Base-by-base conservation (phyloP, 30 jellyfish, hydroid and myxozoan genomes). In the Chrysaora quinquecirrha region DNA sequence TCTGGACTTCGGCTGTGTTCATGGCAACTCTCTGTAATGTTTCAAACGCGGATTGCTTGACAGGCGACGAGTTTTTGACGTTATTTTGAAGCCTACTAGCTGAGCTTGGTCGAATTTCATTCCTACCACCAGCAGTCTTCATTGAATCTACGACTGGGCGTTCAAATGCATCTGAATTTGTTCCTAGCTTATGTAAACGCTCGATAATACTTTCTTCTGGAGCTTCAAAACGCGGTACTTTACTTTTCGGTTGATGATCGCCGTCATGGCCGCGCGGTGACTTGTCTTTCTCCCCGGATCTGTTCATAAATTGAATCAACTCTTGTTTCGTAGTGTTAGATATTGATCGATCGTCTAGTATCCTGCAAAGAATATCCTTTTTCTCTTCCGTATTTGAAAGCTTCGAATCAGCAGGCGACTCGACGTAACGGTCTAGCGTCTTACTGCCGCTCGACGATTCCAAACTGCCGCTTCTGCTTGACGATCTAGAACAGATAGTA, bases 311-410 rank as follows among this genome's bases (percentile, higher is more conserved):
- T 16, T 33, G 50, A 2, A 69, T 48, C 24, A 82, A 60, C 30
- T 82, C 80, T 14, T 70, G 27, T 30, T 82, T 82, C 0, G 92
- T 82, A 25, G 73, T 16, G 21, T 35, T 80, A 47, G 92, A 82
- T 23, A 82, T 58, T 0, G 92, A 82, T 6, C 33, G 64, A 28
- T 82, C 92, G 21, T 70, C 54, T 23, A 82, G 35, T 20, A 67
- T 82, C 1, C 85, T 19, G 14, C 56, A 65, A 1, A 82, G 56
- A 0, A 71, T 34, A 31, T 71, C 74, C 58, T 43, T 43, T 43
- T 43, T 43, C 12, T 43, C 16, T 1, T 72, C 83, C 46, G 43
- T n/a, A n/a, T n/a, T n/a, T n/a, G n/a, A n/a, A n/a, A n/a, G n/a
- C n/a, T n/a, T n/a, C n/a, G n/a, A n/a, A n/a, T n/a, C n/a, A n/a